Evolutionary conservation across 2,888 invertebrate genomes (phyloP).

Genomic region (Sphaerophoria rueppellii): DNA sequence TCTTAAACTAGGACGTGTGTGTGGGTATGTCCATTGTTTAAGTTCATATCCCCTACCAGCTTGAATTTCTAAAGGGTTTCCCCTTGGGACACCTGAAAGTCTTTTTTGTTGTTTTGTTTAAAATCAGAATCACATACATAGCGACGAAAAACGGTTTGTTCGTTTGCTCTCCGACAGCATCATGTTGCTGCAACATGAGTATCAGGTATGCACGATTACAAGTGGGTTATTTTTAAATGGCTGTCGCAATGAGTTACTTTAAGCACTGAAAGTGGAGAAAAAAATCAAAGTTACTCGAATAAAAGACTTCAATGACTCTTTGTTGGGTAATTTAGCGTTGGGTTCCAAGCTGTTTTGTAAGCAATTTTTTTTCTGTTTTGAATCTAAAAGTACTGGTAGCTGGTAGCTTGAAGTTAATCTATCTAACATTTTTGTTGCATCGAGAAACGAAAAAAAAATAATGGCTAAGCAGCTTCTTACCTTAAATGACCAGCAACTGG

Average conservation of each 20-base stretch:
- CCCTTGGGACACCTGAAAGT: conserved; percentile 35
- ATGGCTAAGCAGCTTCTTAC: conserved; percentile 27
- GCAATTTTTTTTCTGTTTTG: conserved; percentile 3
- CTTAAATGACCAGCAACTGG: conserved; percentile 28
- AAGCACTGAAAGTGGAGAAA: conserved; percentile 5
- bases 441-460: neutral
- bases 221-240: conserved; percentile 15
- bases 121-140: neutral
- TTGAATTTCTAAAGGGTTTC: conserved; percentile 34
- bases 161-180: neutral
- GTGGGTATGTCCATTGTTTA: conserved; percentile 26
- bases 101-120: neutral
- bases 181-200: conserved; percentile 37
- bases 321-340: conserved; percentile 33
- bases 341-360: neutral
- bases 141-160: neutral
- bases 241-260: neutral
- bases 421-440: conserved; percentile 29
- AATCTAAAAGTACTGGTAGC: neutral
- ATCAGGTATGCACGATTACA: conserved; percentile 1
- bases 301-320: conserved; percentile 36
- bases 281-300: conserved; percentile 31
- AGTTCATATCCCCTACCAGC: conserved; percentile 40
- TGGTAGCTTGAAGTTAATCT: conserved; percentile 30
- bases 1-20: conserved; percentile 7